These are phyloP conservation scores for Ancistrus triradiatus DNA, from an alignment of 2,113 vertebrate genomes.

Conservation along the genomic window DNA sequence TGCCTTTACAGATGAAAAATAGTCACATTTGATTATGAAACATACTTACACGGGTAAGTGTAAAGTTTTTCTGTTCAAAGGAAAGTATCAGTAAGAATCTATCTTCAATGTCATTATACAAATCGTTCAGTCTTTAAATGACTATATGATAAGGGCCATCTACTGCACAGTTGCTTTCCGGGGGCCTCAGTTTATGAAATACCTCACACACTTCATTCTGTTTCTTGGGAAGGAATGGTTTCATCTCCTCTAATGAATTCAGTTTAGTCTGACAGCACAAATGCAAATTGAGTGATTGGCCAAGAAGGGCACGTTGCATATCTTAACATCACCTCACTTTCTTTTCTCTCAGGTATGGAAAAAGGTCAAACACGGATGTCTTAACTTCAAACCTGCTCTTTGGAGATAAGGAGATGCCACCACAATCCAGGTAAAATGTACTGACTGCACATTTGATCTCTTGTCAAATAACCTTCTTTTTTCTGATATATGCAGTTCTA, in stretches of 20 bases:
- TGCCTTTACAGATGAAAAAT: constrained; percentile 10
- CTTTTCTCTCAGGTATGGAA: constrained; percentile 80
- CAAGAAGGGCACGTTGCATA: background rate
- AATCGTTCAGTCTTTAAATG: background rate
- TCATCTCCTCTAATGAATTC: background rate
- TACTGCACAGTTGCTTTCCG: background rate
- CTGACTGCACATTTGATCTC: too few relatives aligned
- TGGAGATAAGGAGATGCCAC: constrained; percentile 84
- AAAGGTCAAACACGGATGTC: constrained; percentile 87
- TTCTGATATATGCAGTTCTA: too few relatives aligned
- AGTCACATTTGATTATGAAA: background rate
- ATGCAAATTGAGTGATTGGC: too few relatives aligned
- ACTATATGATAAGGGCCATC: background rate
- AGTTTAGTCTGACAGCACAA: too few relatives aligned
- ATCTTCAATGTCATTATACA: background rate
- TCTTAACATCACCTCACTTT: background rate
- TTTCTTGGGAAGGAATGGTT: too few relatives aligned
- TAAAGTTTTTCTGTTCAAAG: background rate
- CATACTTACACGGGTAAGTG: background rate
- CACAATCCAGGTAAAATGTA: constrained; percentile 74
- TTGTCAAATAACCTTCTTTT: too few relatives aligned
- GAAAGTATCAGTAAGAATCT: background rate
- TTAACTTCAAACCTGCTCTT: constrained; percentile 88
- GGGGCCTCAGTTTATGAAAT: background rate
- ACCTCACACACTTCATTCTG: background rate